Conservation (phyloP, 2,113 vertebrate species). For the Lophura nycthemera region DNA sequence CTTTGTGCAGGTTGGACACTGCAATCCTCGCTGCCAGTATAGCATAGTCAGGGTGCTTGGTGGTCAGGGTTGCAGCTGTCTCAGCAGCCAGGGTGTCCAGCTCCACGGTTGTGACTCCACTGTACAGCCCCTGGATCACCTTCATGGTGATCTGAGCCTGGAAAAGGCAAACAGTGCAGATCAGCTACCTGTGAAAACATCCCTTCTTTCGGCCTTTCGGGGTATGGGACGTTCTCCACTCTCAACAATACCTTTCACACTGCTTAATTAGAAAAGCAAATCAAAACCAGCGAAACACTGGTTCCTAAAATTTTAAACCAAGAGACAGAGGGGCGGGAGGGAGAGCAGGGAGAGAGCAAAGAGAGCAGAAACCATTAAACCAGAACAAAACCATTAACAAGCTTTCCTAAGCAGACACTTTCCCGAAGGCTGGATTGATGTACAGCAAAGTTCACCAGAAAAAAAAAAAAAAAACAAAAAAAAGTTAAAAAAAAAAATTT, state of each 20-base stretch:
- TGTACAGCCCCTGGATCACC: slow-evolving; percentile 96
- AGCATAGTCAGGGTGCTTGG: slow-evolving; percentile 95
- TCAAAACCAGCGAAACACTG: neutral
- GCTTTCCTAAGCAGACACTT: neutral
- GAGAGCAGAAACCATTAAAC: neutral
- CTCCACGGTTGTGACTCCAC: slow-evolving; percentile 93
- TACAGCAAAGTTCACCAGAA: neutral
- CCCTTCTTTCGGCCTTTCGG: no score
- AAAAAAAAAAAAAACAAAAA: neutral
- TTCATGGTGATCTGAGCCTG: slow-evolving; percentile 99
- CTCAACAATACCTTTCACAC: accelerated
- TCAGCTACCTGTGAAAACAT: neutral
- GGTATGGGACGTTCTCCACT: neutral
- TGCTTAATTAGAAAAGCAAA: neutral
- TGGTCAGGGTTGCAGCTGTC: slow-evolving; percentile 93
- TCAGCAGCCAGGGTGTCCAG: slow-evolving; percentile 95
- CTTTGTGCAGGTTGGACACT: slow-evolving; percentile 95
- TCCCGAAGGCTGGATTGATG: neutral
- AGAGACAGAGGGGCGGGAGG: neutral
- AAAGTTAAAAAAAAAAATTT: no score
- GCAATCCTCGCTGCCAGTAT: slow-evolving; percentile 95
- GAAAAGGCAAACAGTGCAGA: neutral
- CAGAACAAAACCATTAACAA: accelerated
- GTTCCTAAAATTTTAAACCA: neutral
- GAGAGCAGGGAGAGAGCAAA: neutral